Evolutionary conservation across 2,888 invertebrate genomes (phyloP).

Genomic region (Harpagoxenus sublaevis): DNA sequence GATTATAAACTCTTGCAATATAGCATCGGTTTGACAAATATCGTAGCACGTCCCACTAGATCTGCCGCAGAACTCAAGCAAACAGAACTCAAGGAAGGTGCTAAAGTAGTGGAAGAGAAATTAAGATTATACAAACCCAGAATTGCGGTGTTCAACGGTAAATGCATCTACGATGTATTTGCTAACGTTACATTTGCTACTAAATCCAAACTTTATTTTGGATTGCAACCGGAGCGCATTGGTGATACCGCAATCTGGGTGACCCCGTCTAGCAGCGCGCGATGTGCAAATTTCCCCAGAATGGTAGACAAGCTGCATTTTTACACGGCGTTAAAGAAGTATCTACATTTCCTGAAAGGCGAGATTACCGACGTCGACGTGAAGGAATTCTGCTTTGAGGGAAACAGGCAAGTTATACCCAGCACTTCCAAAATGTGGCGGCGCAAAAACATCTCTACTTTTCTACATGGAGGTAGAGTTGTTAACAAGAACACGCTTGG

Average conservation of each 20-base stretch:
- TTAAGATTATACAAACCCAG: constrained; percentile 80
- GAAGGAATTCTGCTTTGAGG: constrained; percentile 81
- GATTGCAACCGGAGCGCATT: constrained; percentile 80
- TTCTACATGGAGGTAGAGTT: constrained; percentile 80
- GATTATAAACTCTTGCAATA: constrained; percentile 80
- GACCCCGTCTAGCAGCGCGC: constrained; percentile 84
- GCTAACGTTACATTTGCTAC: constrained; percentile 70
- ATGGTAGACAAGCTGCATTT: constrained; percentile 85
- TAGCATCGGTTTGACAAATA: constrained; percentile 84
- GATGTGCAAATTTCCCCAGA: constrained; percentile 84
- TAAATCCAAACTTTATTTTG: constrained; percentile 80
- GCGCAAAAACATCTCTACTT: constrained; percentile 80
- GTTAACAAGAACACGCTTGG: constrained; percentile 80
- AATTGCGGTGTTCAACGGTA: constrained; percentile 84
- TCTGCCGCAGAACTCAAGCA: constrained; percentile 83
- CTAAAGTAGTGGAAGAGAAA: constrained; percentile 78
- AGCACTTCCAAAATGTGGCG: constrained; percentile 84
- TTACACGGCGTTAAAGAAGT: constrained; percentile 81
- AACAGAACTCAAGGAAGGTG: constrained; percentile 82
- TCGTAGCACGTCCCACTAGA: constrained; percentile 82
- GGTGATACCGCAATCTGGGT: constrained; percentile 83
- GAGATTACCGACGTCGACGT: constrained; percentile 77
- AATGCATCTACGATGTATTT: constrained; percentile 84
- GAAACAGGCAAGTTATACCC: constrained; percentile 79
- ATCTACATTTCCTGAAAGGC: constrained; percentile 80